These are phyloP conservation scores for Aegotheles bennettii DNA, from an alignment of 2,113 vertebrate genomes.

Conservation along the genomic window DNA sequence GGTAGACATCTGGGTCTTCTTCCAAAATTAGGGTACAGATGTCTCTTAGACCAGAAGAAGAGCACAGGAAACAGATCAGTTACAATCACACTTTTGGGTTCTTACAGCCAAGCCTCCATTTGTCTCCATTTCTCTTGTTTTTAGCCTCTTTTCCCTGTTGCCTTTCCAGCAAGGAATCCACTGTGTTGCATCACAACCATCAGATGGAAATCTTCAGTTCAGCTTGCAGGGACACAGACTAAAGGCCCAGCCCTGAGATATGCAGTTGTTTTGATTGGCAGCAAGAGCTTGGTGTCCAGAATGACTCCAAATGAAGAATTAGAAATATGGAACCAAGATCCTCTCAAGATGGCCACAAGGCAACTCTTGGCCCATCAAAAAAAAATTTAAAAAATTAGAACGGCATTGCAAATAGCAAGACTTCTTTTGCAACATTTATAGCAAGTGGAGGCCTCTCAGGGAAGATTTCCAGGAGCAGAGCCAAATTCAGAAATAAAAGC, in stretches of 20 bases:
- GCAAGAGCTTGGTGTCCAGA: neutral
- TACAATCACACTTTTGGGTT: neutral
- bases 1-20: neutral
- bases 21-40: neutral
- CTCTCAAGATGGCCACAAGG: neutral
- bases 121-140: neutral
- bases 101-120: neutral
- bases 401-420: neutral
- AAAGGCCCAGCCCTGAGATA: neutral
- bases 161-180: neutral
- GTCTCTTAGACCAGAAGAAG: neutral
- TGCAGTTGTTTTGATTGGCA: neutral
- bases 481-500: conserved; percentile 53
- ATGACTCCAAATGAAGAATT: neutral
- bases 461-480: conserved; percentile 59
- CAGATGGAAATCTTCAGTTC: neutral
- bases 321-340: neutral
- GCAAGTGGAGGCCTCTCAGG: conserved; percentile 48
- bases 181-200: neutral
- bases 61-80: neutral
- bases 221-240: neutral
- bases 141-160: neutral
- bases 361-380: neutral
- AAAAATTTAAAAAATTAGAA: neutral
- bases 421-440: conserved; percentile 46